Base-by-base conservation (phyloP, 2,888 invertebrate species). In the Lepidocyrtoides sp. region DNA sequence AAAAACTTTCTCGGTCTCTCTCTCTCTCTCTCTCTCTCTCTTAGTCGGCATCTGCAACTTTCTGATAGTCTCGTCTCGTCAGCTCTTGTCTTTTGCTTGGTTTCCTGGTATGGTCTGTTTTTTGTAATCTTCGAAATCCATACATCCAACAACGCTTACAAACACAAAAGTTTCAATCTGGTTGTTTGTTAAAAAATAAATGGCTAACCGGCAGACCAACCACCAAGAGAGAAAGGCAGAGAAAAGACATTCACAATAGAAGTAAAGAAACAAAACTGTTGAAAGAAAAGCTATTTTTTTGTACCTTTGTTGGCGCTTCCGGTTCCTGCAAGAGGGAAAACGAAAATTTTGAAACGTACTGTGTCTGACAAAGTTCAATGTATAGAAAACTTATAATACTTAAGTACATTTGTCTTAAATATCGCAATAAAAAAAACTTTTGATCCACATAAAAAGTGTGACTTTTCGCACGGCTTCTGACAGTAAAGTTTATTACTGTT, bases 41-140 rank as follows among this genome's bases (percentile, higher is more conserved):
- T n/a, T n/a, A 4, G 54, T 36, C 36, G 60, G 44, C 82, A 63
- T 82, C 82, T 82, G 82, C 60, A 82, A 82, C 17, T 63, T 82
- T 63, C 41, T 63, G 82, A 82, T 82, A 82, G n/a, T n/a, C n/a
- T n/a, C n/a, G 82, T 41, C 57, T 57, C 41, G 57, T 29, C 41
- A 41, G 82, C 54, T 60, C 82, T 60, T 20, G 8, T 69, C 14
- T 63, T 20, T 63, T 12, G 2, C 8, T 29, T 63, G n/a, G n/a
- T 32, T 23, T 69, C 10, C 66, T 69, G 36, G 36, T 36, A 69
- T 69, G 66, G 66, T 82, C 57, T 82, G 82, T 44, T 82, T 82
- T 60, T 57, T 82, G 82, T 82, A 82, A 82, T 82, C 82, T 82
- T n/a, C 26, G 20, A 82, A 82, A 63, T 82, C 82, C 82, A 82